phyloP scores from a whole-genome alignment of 2,113 vertebrate genomes.

The Ctenodactylus gundi region DNA sequence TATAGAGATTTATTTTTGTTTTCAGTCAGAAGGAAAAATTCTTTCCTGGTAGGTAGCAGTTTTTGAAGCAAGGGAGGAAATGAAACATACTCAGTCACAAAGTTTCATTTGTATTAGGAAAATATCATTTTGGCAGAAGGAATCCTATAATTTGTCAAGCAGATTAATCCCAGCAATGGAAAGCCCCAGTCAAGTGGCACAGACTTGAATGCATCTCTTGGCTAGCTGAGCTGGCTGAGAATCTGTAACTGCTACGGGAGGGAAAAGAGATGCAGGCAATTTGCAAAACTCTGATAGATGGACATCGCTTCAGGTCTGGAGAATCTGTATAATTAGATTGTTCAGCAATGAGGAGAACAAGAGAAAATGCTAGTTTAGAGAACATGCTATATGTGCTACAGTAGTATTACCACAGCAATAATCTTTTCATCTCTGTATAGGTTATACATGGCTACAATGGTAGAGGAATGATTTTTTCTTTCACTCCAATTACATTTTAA shows the following conservation, averaged over 20 bases:
- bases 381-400: background rate
- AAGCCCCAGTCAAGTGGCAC: conserved; percentile 47
- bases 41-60: background rate
- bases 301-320: conserved; percentile 31
- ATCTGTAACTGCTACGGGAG: background rate
- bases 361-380: background rate
- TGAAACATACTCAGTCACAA: conserved; percentile 17
- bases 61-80: conserved; percentile 48
- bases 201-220: conserved; percentile 42
- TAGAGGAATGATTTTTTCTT: background rate
- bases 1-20: conserved; percentile 57
- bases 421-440: background rate
- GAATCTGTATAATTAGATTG: conserved; percentile 12
- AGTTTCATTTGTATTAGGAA: conserved; percentile 58
- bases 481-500: background rate
- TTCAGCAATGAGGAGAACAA: background rate
- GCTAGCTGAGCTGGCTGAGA: background rate
- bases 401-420: background rate
- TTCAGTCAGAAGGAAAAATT: conserved; percentile 39
- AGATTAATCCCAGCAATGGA: conserved; percentile 53
- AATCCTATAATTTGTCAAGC: conserved; percentile 59
- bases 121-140: conserved; percentile 57
- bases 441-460: background rate
- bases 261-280: background rate
- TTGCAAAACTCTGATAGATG: background rate